A percentile compares a stretch with the other conserved stretches of the same genome.
phyloP scores from a whole-genome alignment of 2,113 vertebrate species.

The Phrynosoma blainvillii region DNA sequence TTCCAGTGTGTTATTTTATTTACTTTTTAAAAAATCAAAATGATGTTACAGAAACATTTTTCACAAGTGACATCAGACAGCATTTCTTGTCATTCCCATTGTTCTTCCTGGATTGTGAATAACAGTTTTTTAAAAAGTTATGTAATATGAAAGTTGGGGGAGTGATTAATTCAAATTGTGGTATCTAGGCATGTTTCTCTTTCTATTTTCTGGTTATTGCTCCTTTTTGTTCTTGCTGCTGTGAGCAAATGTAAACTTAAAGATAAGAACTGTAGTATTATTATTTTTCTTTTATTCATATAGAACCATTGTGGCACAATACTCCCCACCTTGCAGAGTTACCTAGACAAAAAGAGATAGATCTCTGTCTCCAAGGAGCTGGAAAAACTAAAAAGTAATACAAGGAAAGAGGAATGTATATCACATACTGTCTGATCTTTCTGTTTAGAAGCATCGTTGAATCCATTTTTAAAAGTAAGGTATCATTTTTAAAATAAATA shows the following conservation, averaged over 20 bases:
- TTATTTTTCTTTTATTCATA: background rate
- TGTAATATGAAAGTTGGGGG: background rate
- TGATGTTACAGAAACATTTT: background rate
- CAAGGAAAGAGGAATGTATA: background rate
- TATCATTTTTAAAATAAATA: too few species aligned
- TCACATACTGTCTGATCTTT: background rate
- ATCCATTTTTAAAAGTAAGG: background rate
- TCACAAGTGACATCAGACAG: background rate
- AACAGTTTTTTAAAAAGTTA: background rate
- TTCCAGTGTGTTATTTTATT: constrained; percentile 8
- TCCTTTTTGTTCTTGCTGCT: background rate
- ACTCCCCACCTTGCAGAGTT: background rate
- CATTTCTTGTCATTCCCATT: background rate
- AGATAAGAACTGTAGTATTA: background rate
- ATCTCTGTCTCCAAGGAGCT: background rate
- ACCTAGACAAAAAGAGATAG: background rate
- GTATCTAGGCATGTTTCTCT: background rate
- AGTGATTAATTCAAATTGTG: background rate
- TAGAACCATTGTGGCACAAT: background rate
- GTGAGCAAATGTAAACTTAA: background rate
- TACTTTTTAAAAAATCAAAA: constrained; percentile 15
- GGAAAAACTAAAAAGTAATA: background rate
- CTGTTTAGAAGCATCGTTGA: background rate
- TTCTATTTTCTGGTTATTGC: background rate
- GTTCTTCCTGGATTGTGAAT: background rate